A percentile compares a stretch with the other conserved stretches of the same genome.
These are phyloP conservation scores for Cryptotermes secundus DNA, from an alignment of 1,140 invertebrate species.

Conservation along the genomic window DNA sequence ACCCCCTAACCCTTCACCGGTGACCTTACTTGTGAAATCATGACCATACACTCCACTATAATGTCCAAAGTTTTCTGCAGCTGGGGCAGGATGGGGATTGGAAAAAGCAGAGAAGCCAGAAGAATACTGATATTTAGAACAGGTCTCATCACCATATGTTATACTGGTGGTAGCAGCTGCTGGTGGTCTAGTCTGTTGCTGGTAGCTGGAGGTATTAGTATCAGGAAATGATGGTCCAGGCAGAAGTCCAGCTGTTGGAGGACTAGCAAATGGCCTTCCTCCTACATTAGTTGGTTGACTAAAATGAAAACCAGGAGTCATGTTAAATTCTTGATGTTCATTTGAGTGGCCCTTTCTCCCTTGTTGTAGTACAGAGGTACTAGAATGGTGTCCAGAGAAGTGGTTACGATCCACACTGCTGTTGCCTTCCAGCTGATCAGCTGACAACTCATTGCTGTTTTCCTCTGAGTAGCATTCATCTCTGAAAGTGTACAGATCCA, in stretches of 20 bases:
- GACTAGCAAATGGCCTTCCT: neutral
- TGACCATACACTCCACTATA: conserved; percentile 27
- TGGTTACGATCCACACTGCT: conserved; percentile 47
- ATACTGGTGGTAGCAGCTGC: neutral
- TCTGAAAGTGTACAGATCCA: conserved; percentile 64
- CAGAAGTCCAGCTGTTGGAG: conserved; percentile 37
- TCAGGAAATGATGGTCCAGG: conserved; percentile 9
- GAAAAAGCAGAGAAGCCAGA: conserved; percentile 25
- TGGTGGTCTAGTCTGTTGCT: neutral
- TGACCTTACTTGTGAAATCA: conserved; percentile 27
- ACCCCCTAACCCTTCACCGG: conserved; percentile 12
- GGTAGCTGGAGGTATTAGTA: neutral
- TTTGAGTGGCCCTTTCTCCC: conserved; percentile 34
- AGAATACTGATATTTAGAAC: conserved; percentile 31
- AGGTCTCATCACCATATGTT: conserved; percentile 22
- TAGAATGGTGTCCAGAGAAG: conserved; percentile 39
- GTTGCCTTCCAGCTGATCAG: conserved; percentile 44
- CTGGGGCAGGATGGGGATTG: conserved; percentile 15
- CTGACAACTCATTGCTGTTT: conserved; percentile 45
- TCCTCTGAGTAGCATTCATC: conserved; percentile 68
- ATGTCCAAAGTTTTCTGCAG: conserved; percentile 26
- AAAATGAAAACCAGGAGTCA: conserved; percentile 32
- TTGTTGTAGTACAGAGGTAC: conserved; percentile 38
- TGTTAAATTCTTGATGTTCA: conserved; percentile 40
- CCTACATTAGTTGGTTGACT: conserved; percentile 22